Percentiles rank a stretch among this genome's conserved stretches.
These are phyloP conservation scores for Etheostoma cragini DNA, from an alignment of 2,113 vertebrate species.

Conservation along the genomic window DNA sequence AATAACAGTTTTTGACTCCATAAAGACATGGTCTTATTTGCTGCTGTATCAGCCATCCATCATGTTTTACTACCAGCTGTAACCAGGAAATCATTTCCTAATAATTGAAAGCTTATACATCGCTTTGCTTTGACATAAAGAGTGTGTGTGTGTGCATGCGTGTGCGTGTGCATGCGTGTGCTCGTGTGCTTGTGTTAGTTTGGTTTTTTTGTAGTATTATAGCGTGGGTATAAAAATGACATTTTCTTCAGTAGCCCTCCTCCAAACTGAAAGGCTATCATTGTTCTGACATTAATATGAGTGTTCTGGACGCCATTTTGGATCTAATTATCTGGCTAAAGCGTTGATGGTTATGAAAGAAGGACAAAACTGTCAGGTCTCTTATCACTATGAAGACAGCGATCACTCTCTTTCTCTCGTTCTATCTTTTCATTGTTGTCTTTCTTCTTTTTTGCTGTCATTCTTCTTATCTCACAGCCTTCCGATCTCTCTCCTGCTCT, in stretches of 20 bases:
- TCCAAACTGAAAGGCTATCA: not conserved
- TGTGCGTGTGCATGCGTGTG: not conserved
- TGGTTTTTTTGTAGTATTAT: not conserved
- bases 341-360: not conserved
- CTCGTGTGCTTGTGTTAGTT: no score
- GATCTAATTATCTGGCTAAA: not conserved
- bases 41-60: not conserved
- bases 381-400: conserved; percentile 26
- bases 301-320: not conserved
- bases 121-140: not conserved
- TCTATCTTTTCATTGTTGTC: not conserved
- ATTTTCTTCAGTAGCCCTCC: not conserved
- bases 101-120: not conserved
- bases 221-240: not conserved
- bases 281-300: not conserved
- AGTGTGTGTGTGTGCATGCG: not conserved
- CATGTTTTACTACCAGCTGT: not conserved
- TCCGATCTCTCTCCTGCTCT: conserved; percentile 16
- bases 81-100: not conserved
- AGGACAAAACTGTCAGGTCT: not conserved
- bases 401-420: conserved; percentile 13
- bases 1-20: not conserved
- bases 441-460: conserved; percentile 24
- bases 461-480: conserved; percentile 36
- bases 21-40: not conserved